Conservation (phyloP, 1,140 invertebrate genomes). For the Maniola jurtina region DNA sequence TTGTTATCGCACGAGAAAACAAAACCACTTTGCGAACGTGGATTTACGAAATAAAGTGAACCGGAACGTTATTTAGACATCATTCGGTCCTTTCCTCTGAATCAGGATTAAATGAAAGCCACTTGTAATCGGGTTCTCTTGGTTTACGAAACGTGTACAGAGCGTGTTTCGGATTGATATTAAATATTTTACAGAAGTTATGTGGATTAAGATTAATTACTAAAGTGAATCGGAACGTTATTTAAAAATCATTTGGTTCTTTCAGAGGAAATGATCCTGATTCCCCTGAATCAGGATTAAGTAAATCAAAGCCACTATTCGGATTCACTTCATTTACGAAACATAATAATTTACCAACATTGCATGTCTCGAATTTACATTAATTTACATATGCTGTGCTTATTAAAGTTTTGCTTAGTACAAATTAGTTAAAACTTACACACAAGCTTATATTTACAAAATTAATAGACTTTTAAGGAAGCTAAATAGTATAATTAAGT, state of each 20-base stretch:
- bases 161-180: background rate
- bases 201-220: background rate
- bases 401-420: too few species aligned
- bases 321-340: slow-evolving; percentile 10
- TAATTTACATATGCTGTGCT: background rate
- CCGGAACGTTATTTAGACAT: slow-evolving; percentile 19
- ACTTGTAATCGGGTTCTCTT: slow-evolving; percentile 16
- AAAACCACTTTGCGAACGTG: slow-evolving; percentile 30
- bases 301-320: slow-evolving; percentile 19
- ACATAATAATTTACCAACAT: background rate
- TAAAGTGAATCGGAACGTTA: slow-evolving; percentile 23
- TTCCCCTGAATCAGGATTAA: slow-evolving; percentile 9
- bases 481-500: too few species aligned
- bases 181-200: background rate
- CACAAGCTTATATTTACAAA: too few species aligned
- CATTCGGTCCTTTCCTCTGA: slow-evolving; percentile 8
- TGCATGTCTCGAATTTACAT: background rate
- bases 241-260: slow-evolving; percentile 12
- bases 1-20: slow-evolving; percentile 33
- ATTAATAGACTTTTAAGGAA: too few species aligned
- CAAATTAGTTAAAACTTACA: too few species aligned
- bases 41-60: slow-evolving; percentile 22
- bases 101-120: slow-evolving; percentile 17
- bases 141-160: background rate
- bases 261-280: too few species aligned